Base-by-base conservation (phyloP, 2,113 vertebrate genomes). In the Tupaia chinensis region DNA sequence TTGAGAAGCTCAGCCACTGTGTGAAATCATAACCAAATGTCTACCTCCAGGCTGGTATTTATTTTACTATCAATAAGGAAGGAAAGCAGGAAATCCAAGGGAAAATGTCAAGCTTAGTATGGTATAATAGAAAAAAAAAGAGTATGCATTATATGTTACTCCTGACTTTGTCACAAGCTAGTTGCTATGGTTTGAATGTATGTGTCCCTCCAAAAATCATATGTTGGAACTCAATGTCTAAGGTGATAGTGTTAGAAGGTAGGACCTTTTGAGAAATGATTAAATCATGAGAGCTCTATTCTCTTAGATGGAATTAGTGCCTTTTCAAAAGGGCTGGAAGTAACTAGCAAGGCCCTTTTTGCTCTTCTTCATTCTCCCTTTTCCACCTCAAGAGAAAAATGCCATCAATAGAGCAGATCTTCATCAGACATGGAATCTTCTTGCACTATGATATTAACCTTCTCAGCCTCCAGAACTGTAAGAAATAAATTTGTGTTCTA, bases 41-140 rank as follows among this genome's bases (percentile, higher is more conserved):
- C 94, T 97, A 96, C 76, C 82, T 87, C 27, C 58, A 94, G 80
- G 66, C 54, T 96, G 88, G 60, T 85, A 95, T 97, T 97, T 97
- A 95, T 90, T 96, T 90, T 97, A 95, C 88, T 95, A 96, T 94
- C 86, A 97, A 92, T 77, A 97, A 91, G n/a, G 60, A 94, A 25
- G 53, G 87, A 95, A 93, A 79, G 63, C 92, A 97, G 92, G 76
- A 97, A 96, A 97, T 97, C 95, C 91, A 94, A 98, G 93, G 92
- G 97, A 97, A 97, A 97, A 97, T 97, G 88, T 98, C 97, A 97
- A 96, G 84, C 73, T 97, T 92, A 86, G 91, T 66, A 29, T 81
- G 73, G 34, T 74, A 1, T 92, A 95, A 95, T 91, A 61, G 94
- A 97, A 96, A 92, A 92, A 27, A 56, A 92, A 27, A 44, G 44